phyloP scores from a whole-genome alignment of 2,113 vertebrate genomes.

The Percopsis transmontana region DNA sequence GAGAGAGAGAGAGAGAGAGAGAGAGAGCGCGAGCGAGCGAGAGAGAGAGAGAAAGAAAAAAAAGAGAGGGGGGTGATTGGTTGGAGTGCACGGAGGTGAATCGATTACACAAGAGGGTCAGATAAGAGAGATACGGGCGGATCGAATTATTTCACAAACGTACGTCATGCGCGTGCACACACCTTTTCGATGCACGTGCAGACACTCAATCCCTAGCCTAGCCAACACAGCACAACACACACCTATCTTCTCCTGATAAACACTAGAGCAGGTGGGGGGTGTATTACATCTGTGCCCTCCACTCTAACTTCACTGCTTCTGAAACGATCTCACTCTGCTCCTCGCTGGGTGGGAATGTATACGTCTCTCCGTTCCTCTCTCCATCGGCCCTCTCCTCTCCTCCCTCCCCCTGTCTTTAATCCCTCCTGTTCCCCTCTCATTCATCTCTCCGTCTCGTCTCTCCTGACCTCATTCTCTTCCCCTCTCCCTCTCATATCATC shows the following conservation, averaged over 20 bases:
- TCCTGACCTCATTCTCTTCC: no score
- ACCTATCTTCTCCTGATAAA: constrained; percentile 55
- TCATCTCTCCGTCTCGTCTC: no score
- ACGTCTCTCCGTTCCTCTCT: constrained; percentile 4
- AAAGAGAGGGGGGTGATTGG: constrained; percentile 14
- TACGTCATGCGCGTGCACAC: constrained; percentile 12
- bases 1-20: constrained; percentile 7
- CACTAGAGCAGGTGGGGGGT: constrained; percentile 15
- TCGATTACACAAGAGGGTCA: background rate
- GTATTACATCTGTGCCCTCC: constrained; percentile 51
- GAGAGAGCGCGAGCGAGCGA: background rate
- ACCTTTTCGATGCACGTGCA: constrained; percentile 2
- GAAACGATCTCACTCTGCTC: constrained; percentile 36
- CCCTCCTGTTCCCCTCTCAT: background rate
- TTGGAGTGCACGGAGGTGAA: background rate
- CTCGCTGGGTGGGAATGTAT: constrained; percentile 28
- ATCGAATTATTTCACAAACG: constrained; percentile 16
- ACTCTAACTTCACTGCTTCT: constrained; percentile 46
- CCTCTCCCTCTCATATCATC: background rate
- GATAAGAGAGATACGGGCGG: constrained; percentile 24
- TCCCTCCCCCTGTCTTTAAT: background rate
- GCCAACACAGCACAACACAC: constrained; percentile 1
- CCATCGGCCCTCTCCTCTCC: constrained; percentile 3
- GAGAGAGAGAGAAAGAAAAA: no score
- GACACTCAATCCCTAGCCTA: background rate